phyloP scores from a whole-genome alignment of 2,888 invertebrate genomes.

The Rotaria socialis region DNA sequence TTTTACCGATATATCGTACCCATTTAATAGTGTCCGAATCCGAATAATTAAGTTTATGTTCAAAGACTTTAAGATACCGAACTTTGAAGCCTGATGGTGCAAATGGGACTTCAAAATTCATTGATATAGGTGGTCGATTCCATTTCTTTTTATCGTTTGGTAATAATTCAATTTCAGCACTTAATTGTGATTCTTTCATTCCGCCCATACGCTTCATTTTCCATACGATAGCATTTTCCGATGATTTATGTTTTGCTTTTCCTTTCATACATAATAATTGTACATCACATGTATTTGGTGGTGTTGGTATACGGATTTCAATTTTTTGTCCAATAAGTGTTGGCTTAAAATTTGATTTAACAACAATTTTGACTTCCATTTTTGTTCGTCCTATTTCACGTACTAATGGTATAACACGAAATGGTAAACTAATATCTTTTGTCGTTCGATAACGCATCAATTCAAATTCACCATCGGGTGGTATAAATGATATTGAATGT shows the following conservation, averaged over 20 bases:
- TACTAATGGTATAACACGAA: slow-evolving; percentile 87
- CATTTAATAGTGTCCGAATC: slow-evolving; percentile 99
- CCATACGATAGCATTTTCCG: slow-evolving; percentile 95
- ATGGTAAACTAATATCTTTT: slow-evolving; percentile 97
- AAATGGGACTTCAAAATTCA: slow-evolving; percentile 99
- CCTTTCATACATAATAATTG: slow-evolving; percentile 97
- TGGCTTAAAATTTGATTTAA: slow-evolving; percentile 98
- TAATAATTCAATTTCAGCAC: slow-evolving; percentile 94
- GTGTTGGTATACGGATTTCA: slow-evolving; percentile 97
- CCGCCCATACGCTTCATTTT: slow-evolving; percentile 72
- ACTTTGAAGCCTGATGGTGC: slow-evolving; percentile 99
- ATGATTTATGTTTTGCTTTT: slow-evolving; percentile 98
- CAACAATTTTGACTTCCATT: slow-evolving; percentile 98
- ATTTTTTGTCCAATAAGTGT: slow-evolving; percentile 96
- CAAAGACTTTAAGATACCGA: slow-evolving; percentile 96
- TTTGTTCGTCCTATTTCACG: slow-evolving; percentile 81
- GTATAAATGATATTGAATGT: slow-evolving; percentile 98
- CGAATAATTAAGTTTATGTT: slow-evolving; percentile 97
- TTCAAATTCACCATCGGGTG: slow-evolving; percentile 98
- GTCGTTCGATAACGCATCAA: slow-evolving; percentile 99
- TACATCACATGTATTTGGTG: slow-evolving; percentile 94
- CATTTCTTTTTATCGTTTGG: slow-evolving; percentile 95
- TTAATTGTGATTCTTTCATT: slow-evolving; percentile 98
- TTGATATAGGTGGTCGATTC: slow-evolving; percentile 98
- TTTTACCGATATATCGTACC: slow-evolving; percentile 98